A percentile compares a stretch with the other conserved stretches of the same genome.
phyloP scores from a whole-genome alignment of 2,113 vertebrate genomes.

The Thomomys bottae region DNA sequence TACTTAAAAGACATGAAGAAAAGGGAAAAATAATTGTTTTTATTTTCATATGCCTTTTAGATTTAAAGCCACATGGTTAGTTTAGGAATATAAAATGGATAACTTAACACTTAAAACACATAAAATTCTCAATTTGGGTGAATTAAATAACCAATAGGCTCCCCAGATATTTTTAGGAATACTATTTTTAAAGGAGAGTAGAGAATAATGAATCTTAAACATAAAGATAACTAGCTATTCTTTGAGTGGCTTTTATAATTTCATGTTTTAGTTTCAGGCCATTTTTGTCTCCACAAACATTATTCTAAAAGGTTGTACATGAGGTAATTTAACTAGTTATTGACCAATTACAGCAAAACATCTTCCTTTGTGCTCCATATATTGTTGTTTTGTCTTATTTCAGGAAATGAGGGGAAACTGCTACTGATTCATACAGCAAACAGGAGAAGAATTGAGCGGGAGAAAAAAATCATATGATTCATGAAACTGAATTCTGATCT shows the following conservation, averaged over 20 bases:
- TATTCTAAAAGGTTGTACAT: neutral
- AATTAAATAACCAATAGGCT: neutral
- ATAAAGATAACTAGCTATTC: neutral
- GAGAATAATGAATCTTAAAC: neutral
- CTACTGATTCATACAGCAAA: conserved; percentile 18
- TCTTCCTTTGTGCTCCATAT: conserved; percentile 17
- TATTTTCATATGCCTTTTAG: conserved; percentile 25
- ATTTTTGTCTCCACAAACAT: conserved; percentile 10
- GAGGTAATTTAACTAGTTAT: conserved; percentile 22
- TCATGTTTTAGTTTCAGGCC: conserved; percentile 2
- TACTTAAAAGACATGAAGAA: conserved; percentile 30
- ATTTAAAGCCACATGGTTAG: conserved; percentile 22
- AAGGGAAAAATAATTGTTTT: conserved; percentile 6
- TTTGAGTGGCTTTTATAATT: conserved; percentile 16
- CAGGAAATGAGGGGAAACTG: neutral
- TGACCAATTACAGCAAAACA: neutral
- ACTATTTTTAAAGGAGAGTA: conserved; percentile 23
- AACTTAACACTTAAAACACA: conserved; percentile 18
- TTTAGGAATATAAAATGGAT: conserved; percentile 24
- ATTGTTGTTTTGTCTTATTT: neutral
- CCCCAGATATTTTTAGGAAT: conserved; percentile 26
- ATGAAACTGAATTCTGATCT: neutral
- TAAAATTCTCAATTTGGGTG: neutral
- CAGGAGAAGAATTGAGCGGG: neutral
- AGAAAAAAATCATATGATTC: neutral